Evolutionary conservation across 2,888 invertebrate genomes (phyloP), one percentile per base, ranked within the genome.

Genomic region (Prosopocoilus inquinatus): DNA sequence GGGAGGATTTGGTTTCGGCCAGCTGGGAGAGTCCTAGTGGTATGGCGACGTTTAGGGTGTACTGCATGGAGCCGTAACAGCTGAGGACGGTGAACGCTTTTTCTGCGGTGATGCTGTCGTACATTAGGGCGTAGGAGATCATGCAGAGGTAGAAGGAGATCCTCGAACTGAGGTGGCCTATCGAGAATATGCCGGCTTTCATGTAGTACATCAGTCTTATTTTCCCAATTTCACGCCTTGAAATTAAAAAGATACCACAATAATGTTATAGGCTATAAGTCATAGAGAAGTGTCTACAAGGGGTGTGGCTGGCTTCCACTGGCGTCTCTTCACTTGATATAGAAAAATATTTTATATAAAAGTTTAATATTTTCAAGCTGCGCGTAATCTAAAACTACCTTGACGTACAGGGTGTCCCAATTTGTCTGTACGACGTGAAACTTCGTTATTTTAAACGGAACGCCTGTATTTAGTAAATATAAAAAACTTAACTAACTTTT

Each of bases 21-120:
- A 88, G 81, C 78, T 89, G 87, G 1, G 89, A 86, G 63, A 94
- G 86, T 45, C 87, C 90, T 78, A 89, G 88, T 0, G 96, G 94
- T 66, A 96, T 90, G 77, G 90, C 91, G 8, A 94, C 87, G 0
- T 91, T 92, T 86, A 95, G 90, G 8, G 90, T 87, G 66, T 90
- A 86, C 33, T 92, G 82, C 55, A 96, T 79, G 52, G 92, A 88
- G 69, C 91, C 93, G 79, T 91, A 95, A 73, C 94, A 89, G 7
- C 94, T 90, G n/a, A 92, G 88, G 47, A 94, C 84, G 56, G 94
- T 90, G 76, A 94, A 95, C 9, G 93, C 90, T 71, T 84, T 83
- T 71, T 94, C 90, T 2, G 96, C 89, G 5, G 86, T 88, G 63
- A 96, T 83, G 65, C 84, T 75, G 63, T 88, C 79, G 16, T 88